Percentiles rank a stretch among this genome's conserved stretches.
Conservation (phyloP, 35 echinoderm and acorn worm genomes). For the Stichopus chloronotus region DNA sequence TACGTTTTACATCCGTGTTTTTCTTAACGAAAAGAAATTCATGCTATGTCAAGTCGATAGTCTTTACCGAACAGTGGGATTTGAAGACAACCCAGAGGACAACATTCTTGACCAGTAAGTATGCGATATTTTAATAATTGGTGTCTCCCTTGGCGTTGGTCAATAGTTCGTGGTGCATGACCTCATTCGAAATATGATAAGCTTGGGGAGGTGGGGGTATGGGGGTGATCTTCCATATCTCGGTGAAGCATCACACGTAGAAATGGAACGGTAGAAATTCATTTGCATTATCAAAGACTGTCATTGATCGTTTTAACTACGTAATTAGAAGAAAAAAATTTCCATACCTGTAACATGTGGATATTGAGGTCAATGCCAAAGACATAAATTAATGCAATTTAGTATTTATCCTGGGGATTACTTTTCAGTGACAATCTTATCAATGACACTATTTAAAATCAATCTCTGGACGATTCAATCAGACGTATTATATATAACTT, state of each 20-base stretch:
- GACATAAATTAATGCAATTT: no score
- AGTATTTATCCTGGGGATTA: no score
- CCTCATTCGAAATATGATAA: background rate
- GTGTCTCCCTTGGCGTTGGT: background rate
- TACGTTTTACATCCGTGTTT: background rate
- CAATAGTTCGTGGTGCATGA: background rate
- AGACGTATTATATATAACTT: no score
- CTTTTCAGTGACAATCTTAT: no score
- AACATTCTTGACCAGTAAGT: slow-evolving; percentile 58
- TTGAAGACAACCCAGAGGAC: slow-evolving; percentile 46
- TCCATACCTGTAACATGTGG: no score
- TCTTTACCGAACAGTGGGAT: slow-evolving; percentile 78
- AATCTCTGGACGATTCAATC: no score
- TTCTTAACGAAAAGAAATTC: slow-evolving; percentile 76
- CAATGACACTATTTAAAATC: no score
- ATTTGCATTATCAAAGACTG: no score
- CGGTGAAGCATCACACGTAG: background rate
- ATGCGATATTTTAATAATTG: background rate
- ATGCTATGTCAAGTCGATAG: slow-evolving; percentile 77
- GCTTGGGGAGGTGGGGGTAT: background rate
- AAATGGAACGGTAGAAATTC: no score
- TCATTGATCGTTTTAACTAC: no score
- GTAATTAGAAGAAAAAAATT: no score
- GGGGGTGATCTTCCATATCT: background rate
- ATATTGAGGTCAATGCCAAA: no score